phyloP scores from a whole-genome alignment of 2,113 vertebrate species.

The Ceyx margarethae region DNA sequence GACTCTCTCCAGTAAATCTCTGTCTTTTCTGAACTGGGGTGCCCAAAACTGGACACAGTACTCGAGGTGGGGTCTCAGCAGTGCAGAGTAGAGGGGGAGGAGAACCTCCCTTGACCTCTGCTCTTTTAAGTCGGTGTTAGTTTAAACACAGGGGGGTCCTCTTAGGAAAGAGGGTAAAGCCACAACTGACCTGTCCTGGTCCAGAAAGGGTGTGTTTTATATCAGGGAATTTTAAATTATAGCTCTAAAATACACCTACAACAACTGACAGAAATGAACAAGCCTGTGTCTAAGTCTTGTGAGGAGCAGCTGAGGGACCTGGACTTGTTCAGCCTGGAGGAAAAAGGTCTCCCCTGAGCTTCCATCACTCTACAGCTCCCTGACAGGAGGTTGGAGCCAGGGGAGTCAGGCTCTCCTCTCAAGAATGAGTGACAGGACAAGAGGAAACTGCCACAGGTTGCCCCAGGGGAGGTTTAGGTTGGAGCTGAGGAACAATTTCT shows the following conservation, averaged over 20 bases:
- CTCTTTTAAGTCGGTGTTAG: background rate
- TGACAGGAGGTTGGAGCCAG: background rate
- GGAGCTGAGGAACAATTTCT: background rate
- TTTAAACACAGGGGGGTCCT: background rate
- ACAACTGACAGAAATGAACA: background rate
- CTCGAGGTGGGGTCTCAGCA: too few relatives aligned
- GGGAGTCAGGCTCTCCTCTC: background rate
- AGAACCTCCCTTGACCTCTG: too few relatives aligned
- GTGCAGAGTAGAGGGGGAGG: too few relatives aligned
- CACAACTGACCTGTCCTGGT: fast-evolving
- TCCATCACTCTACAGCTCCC: background rate
- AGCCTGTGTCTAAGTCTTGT: background rate
- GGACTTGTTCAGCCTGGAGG: background rate
- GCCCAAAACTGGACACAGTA: too few relatives aligned
- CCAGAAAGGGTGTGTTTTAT: background rate
- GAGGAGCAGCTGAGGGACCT: background rate
- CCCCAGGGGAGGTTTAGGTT: background rate
- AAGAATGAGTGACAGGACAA: background rate
- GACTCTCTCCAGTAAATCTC: too few relatives aligned
- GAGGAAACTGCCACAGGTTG: background rate
- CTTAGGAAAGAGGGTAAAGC: fast-evolving
- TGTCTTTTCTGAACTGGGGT: too few relatives aligned
- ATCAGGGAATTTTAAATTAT: background rate
- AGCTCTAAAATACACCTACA: background rate
- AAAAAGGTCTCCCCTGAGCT: background rate